Percentiles rank a stretch among this genome's conserved stretches.
Evolutionary conservation across 1,140 invertebrate species (phyloP).

Genomic region (Drosophila tropicalis): DNA sequence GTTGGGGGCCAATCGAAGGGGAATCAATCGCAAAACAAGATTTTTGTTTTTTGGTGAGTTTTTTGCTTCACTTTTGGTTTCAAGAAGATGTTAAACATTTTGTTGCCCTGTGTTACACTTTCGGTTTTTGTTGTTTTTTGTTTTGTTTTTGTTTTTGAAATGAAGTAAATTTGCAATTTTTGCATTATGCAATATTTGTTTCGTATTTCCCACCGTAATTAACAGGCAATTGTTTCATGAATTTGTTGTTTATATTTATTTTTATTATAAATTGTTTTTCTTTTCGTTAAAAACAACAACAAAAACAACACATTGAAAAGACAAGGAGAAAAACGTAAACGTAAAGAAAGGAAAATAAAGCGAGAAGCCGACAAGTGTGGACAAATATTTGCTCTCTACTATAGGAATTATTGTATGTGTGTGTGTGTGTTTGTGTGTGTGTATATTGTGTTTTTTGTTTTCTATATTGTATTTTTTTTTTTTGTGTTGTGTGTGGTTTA

Average conservation of each 20-base stretch:
- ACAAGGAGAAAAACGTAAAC: slow-evolving; percentile 44
- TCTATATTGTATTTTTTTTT: slow-evolving; percentile 5
- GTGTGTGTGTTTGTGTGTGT: slow-evolving; percentile 31
- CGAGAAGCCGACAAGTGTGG: slow-evolving; percentile 70
- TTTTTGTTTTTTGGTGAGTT: not conserved
- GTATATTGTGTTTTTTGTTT: slow-evolving; percentile 1
- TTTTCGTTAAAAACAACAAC: too few relatives aligned
- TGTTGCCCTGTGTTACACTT: slow-evolving; percentile 36
- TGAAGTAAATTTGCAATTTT: not conserved
- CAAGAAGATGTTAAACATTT: slow-evolving; percentile 42
- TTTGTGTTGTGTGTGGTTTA: slow-evolving; percentile 57
- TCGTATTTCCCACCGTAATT: slow-evolving; percentile 62
- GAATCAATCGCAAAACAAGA: slow-evolving; percentile 23
- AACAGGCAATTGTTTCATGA: slow-evolving; percentile 54
- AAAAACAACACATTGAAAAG: slow-evolving; percentile 42
- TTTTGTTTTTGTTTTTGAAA: slow-evolving; percentile 20
- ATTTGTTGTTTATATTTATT: slow-evolving; percentile 16
- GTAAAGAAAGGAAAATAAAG: slow-evolving; percentile 51
- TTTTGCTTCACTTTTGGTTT: slow-evolving; percentile 23
- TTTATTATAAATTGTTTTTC: slow-evolving; percentile 14
- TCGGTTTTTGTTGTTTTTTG: slow-evolving; percentile 39
- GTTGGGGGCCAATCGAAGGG: slow-evolving; percentile 39
- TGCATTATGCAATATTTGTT: slow-evolving; percentile 56
- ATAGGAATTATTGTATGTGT: slow-evolving; percentile 38
- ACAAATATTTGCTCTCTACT: slow-evolving; percentile 72